phyloP scores from a whole-genome alignment of 2,888 invertebrate genomes.

The Lysandra coridon region DNA sequence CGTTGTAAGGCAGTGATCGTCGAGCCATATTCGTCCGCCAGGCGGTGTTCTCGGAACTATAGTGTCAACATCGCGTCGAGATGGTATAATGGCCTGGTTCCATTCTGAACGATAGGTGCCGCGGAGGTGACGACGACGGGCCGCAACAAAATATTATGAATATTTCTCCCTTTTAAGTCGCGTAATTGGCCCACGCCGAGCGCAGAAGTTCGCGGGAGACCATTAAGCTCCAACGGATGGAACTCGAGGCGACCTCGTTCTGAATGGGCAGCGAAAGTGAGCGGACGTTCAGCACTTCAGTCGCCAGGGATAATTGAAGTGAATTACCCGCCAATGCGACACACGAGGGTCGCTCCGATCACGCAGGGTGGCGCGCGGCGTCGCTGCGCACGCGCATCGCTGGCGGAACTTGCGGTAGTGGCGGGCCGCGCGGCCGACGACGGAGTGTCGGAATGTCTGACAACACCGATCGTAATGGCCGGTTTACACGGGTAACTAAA shows the following conservation, averaged over 20 bases:
- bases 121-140: neutral
- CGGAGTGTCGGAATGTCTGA: neutral
- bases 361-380: neutral
- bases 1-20: neutral
- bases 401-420: neutral
- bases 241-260: neutral
- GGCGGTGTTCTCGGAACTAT: neutral
- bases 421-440: neutral
- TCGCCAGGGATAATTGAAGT: neutral
- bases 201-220: neutral
- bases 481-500: no score
- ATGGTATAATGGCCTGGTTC: conserved; percentile 22
- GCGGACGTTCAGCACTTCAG: neutral
- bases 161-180: neutral
- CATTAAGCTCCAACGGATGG: neutral
- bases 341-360: neutral
- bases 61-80: neutral
- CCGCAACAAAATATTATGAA: conserved; percentile 2
- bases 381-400: conserved; percentile 9
- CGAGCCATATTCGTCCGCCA: neutral
- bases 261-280: neutral
- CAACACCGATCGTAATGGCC: neutral
- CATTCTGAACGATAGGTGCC: conserved; percentile 21
- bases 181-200: neutral
- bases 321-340: conserved; percentile 10